Evolutionary conservation across 2,797 vertebrate genomes (phyloP).

Genomic region (Cryptoblepharus egeriae): DNA sequence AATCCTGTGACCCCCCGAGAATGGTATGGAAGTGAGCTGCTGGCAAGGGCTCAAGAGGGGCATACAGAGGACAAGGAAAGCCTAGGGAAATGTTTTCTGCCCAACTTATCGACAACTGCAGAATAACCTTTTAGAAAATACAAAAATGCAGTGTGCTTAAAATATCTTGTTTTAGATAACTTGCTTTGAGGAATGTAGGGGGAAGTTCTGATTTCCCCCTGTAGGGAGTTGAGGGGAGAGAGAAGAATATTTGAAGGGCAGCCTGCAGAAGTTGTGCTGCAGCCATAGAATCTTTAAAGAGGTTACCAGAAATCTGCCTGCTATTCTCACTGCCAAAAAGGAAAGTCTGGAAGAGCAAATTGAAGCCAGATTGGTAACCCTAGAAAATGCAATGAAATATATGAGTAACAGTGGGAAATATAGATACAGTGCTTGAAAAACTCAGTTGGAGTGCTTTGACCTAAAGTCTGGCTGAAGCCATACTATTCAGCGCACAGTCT

Average conservation of each 20-base stretch:
- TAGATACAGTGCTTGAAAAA: not conserved
- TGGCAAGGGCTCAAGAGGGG: not conserved
- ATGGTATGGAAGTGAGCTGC: not conserved
- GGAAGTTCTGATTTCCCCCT: not conserved
- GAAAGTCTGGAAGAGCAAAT: slow-evolving; percentile 17
- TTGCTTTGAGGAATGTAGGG: not conserved
- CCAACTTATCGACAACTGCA: not conserved
- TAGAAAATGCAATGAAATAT: not conserved
- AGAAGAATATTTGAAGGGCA: not conserved
- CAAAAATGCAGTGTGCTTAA: not conserved
- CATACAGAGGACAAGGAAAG: not conserved
- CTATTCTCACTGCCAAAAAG: slow-evolving; percentile 1
- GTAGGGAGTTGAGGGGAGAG: not conserved
- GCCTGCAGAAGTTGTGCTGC: not conserved
- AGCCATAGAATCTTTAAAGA: slow-evolving; percentile 10
- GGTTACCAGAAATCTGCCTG: slow-evolving; percentile 7
- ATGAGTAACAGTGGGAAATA: not conserved
- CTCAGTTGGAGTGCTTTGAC: not conserved
- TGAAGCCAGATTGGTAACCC: slow-evolving; percentile 17
- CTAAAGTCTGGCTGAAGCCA: not conserved
- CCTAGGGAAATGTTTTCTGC: not conserved
- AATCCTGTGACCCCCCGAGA: not conserved
- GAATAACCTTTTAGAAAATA: not conserved
- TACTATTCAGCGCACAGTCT: not conserved
- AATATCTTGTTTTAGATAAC: not conserved